phyloP scores from a whole-genome alignment of 2,888 invertebrate species.

The Tyria jacobaeae region DNA sequence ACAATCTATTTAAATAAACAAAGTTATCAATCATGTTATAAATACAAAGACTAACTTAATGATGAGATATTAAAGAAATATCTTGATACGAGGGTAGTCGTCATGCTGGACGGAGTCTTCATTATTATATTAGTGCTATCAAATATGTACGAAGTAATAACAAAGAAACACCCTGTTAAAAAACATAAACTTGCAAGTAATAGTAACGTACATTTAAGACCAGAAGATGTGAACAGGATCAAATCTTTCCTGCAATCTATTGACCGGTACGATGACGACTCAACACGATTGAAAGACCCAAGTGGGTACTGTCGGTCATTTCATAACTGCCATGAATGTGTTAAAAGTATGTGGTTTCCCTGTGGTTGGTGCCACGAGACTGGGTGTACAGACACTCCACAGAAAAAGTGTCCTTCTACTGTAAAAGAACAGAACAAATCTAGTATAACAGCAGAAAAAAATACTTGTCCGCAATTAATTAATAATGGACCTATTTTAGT shows the following conservation, averaged over 20 bases:
- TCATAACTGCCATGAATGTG: conserved; percentile 56
- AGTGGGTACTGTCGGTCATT: conserved; percentile 51
- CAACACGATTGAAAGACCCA: conserved; percentile 20
- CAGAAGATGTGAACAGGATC: conserved; percentile 25
- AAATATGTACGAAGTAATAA: conserved; percentile 7
- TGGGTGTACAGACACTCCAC: conserved; percentile 56
- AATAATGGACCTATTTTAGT: conserved; percentile 53
- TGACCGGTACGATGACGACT: neutral
- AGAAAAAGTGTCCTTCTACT: conserved; percentile 46
- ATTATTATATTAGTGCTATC: conserved; percentile 21
- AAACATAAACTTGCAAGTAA: neutral
- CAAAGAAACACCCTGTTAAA: neutral
- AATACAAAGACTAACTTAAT: conserved; percentile 8
- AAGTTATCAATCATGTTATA: conserved; percentile 20
- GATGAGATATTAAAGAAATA: neutral
- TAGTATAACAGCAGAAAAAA: conserved; percentile 17
- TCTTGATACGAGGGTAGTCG: neutral
- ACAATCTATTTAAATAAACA: conserved; percentile 20
- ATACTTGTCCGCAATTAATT: conserved; percentile 55
- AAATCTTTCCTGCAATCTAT: conserved; percentile 23
- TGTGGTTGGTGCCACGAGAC: conserved; percentile 66
- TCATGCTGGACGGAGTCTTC: conserved; percentile 22
- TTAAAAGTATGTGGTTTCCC: conserved; percentile 45
- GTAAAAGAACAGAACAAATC: conserved; percentile 25
- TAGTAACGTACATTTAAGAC: conserved; percentile 11